phyloP scores from a whole-genome alignment of 2,888 invertebrate species.

The Drosophila colorata region DNA sequence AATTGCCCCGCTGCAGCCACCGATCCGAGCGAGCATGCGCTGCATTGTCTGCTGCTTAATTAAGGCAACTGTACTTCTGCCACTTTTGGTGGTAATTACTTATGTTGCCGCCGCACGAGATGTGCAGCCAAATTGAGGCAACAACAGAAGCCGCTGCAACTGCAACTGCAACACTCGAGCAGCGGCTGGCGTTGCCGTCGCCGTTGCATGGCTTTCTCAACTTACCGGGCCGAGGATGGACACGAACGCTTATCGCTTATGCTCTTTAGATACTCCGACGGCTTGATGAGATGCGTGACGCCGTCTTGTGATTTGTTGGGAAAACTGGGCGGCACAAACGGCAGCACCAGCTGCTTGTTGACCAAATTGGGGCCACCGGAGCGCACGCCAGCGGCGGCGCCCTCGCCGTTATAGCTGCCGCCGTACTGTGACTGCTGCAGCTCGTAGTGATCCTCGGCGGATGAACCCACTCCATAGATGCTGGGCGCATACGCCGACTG shows the following conservation, averaged over 20 bases:
- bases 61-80: slow-evolving; percentile 71
- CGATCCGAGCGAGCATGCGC: slow-evolving; percentile 20
- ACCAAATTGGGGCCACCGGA: slow-evolving; percentile 88
- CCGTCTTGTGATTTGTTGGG: slow-evolving; percentile 89
- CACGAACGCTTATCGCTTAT: slow-evolving; percentile 89
- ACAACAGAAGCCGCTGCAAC: slow-evolving; percentile 28
- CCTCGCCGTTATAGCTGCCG: slow-evolving; percentile 57
- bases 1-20: slow-evolving; percentile 50
- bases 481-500: slow-evolving; percentile 72
- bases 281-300: slow-evolving; percentile 94
- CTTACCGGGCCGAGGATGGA: slow-evolving; percentile 86
- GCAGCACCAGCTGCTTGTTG: slow-evolving; percentile 93
- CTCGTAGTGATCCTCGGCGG: slow-evolving; percentile 83
- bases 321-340: slow-evolving; percentile 96
- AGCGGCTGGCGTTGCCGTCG: not conserved
- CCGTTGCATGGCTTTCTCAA: slow-evolving; percentile 40
- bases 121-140: slow-evolving; percentile 56
- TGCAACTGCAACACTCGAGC: not conserved
- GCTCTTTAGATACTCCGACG: slow-evolving; percentile 95
- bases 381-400: slow-evolving; percentile 60
- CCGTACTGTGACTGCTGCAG: slow-evolving; percentile 82
- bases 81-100: slow-evolving; percentile 64
- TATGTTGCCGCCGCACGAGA: slow-evolving; percentile 68
- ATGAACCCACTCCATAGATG: slow-evolving; percentile 68
- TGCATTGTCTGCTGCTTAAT: slow-evolving; percentile 56